Percentiles rank a stretch among this genome's conserved stretches.
phyloP scores from a whole-genome alignment of 2,797 vertebrate genomes.

The Dendrocincla fuliginosa region DNA sequence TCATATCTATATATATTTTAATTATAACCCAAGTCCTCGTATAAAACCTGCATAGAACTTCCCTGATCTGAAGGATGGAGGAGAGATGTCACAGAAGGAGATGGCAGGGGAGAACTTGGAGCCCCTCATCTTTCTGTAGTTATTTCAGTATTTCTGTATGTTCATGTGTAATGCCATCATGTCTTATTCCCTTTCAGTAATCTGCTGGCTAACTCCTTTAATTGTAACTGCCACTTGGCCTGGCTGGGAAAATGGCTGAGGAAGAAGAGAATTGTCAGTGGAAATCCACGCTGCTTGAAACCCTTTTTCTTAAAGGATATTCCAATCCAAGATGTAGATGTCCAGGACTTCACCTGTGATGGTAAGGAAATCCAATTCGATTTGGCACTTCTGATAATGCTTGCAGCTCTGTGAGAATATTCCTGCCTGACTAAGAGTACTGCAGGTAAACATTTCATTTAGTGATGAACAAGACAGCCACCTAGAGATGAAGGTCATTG shows the following conservation, averaged over 20 bases:
- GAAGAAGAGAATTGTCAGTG: constrained; percentile 93
- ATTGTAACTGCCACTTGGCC: constrained; percentile 96
- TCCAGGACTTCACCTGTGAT: constrained; percentile 95
- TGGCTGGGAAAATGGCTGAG: constrained; percentile 97
- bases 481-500: neutral
- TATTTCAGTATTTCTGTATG: neutral
- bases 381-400: neutral
- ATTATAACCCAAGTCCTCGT: neutral
- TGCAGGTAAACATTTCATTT: neutral
- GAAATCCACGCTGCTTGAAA: constrained; percentile 96
- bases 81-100: neutral
- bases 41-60: neutral
- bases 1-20: neutral
- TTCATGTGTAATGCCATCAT: neutral
- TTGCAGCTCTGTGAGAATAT: neutral
- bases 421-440: neutral
- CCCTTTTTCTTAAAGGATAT: constrained; percentile 98
- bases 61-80: neutral
- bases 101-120: neutral
- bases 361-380: constrained; percentile 73
- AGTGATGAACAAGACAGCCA: neutral
- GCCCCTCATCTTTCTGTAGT: neutral
- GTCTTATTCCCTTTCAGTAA: constrained; percentile 80
- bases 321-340: constrained; percentile 95
- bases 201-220: constrained; percentile 95